These are phyloP conservation scores for Antheraea mylitta DNA, from an alignment of 1,140 invertebrate species.

Conservation along the genomic window DNA sequence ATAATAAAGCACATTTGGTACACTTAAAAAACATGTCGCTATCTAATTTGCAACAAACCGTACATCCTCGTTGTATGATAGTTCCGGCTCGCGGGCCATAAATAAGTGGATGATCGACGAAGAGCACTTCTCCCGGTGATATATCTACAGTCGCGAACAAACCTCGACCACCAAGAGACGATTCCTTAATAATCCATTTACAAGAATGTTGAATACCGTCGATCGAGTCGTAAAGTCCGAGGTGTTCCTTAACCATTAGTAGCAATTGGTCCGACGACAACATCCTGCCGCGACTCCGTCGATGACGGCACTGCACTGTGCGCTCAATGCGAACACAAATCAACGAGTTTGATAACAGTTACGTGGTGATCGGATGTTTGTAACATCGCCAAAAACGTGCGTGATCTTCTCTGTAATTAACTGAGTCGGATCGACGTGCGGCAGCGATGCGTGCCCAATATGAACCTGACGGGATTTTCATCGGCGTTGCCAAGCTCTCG, in stretches of 20 bases:
- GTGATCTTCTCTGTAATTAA: constrained; percentile 58
- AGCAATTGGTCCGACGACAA: constrained; percentile 72
- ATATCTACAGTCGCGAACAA: constrained; percentile 83
- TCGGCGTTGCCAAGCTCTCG: background rate
- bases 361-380: constrained; percentile 47
- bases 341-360: constrained; percentile 67
- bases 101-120: constrained; percentile 83
- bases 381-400: constrained; percentile 52
- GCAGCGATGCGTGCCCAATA: constrained; percentile 44
- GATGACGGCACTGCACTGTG: constrained; percentile 64
- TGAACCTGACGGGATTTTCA: constrained; percentile 40
- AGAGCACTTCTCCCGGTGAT: constrained; percentile 82
- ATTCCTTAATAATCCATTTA: constrained; percentile 76
- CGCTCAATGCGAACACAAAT: constrained; percentile 58
- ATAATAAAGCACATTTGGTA: constrained; percentile 79
- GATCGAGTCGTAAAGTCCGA: constrained; percentile 41
- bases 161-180: constrained; percentile 82
- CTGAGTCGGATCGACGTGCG: constrained; percentile 50
- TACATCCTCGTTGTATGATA: constrained; percentile 75
- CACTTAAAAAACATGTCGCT: constrained; percentile 75
- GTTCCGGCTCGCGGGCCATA: constrained; percentile 80
- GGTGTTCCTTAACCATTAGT: constrained; percentile 63
- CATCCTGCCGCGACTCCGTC: constrained; percentile 67
- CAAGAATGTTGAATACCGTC: constrained; percentile 36
- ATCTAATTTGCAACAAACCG: constrained; percentile 78